These are phyloP conservation scores for Bergia sp. DNA, from an alignment of 92 coral and sea anemone species.

Conservation along the genomic window DNA sequence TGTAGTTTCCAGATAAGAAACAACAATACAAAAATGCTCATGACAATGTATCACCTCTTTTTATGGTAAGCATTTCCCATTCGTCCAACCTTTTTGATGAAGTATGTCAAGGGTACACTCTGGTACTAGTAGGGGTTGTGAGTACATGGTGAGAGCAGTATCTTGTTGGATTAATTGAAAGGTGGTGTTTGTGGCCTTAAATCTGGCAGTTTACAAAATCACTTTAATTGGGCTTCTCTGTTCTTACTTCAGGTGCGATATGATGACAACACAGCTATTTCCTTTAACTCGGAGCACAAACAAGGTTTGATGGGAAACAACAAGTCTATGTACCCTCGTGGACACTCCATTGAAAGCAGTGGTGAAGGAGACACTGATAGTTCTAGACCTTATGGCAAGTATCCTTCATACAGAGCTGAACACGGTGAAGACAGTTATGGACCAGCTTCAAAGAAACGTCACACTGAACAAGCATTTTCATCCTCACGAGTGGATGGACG, in stretches of 20 bases:
- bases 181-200: too few relatives aligned
- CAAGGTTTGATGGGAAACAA: constrained; percentile 72
- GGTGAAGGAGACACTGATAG: constrained; percentile 33
- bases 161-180: background rate
- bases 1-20: too few relatives aligned
- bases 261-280: constrained; percentile 63
- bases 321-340: constrained; percentile 58
- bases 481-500: constrained; percentile 41
- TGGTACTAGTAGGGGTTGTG: background rate
- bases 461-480: constrained; percentile 38
- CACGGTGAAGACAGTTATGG: constrained; percentile 37
- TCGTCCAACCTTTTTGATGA: too few relatives aligned
- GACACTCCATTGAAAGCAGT: constrained; percentile 53
- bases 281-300: constrained; percentile 49
- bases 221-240: constrained; percentile 2
- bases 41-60: too few relatives aligned
- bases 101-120: background rate
- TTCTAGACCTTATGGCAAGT: constrained; percentile 32
- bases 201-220: background rate
- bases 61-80: too few relatives aligned
- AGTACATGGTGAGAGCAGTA: background rate
- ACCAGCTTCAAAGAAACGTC: constrained; percentile 52
- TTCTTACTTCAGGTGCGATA: constrained; percentile 66
- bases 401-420: constrained; percentile 18
- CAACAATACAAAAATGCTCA: too few relatives aligned